Evolutionary conservation across 2,888 invertebrate species (phyloP).

Genomic region (Hydriomena furcata): DNA sequence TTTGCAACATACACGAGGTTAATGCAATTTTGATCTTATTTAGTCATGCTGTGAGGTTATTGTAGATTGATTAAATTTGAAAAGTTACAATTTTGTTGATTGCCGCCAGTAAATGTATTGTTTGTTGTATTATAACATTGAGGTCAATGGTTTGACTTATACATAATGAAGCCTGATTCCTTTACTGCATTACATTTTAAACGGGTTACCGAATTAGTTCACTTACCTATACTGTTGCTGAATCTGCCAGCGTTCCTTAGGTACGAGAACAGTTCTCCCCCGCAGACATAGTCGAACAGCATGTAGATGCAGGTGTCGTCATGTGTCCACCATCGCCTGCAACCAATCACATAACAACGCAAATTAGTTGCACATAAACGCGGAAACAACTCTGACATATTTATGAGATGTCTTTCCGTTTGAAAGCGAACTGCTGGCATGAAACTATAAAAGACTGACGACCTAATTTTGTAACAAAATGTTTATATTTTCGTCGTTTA

Average conservation of each 20-base stretch:
- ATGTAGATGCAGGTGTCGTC: slow-evolving; percentile 97
- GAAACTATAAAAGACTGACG: slow-evolving; percentile 4
- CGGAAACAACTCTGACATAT: slow-evolving; percentile 17
- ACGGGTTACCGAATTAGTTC: background rate
- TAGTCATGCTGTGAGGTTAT: slow-evolving; percentile 4
- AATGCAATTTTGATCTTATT: slow-evolving; percentile 26
- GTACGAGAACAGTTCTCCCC: slow-evolving; percentile 98
- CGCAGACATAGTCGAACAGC: slow-evolving; percentile 98
- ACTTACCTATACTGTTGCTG: slow-evolving; percentile 89
- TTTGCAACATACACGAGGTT: slow-evolving; percentile 26
- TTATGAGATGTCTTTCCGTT: slow-evolving; percentile 5
- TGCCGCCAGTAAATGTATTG: background rate
- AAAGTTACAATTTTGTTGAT: background rate
- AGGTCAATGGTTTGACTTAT: slow-evolving; percentile 1
- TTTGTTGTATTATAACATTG: background rate
- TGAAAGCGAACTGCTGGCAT: slow-evolving; percentile 2
- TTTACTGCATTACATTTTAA: no score
- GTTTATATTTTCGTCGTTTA: slow-evolving; percentile 11
- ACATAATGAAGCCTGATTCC: background rate
- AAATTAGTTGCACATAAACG: slow-evolving; percentile 15
- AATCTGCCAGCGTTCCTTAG: slow-evolving; percentile 96
- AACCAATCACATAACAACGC: slow-evolving; percentile 37
- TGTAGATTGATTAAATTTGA: background rate
- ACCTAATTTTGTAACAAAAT: slow-evolving; percentile 14
- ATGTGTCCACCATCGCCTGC: slow-evolving; percentile 95